Evolutionary conservation across 30 jellyfish, hydroid and myxozoan species (phyloP).

Genomic region (Cassiopea andromeda): DNA sequence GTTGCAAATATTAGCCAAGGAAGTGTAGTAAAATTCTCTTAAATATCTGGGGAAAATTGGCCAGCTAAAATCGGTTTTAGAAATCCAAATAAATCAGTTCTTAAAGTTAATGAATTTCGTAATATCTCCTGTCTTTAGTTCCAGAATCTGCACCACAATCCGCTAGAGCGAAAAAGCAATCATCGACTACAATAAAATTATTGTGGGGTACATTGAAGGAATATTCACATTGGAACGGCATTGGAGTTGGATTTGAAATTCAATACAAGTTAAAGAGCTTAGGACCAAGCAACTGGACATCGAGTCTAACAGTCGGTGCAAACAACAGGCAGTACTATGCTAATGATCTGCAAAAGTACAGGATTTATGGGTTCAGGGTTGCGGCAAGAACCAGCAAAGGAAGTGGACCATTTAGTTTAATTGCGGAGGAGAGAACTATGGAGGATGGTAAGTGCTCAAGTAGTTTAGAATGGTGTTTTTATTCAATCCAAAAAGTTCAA

Average conservation of each 20-base stretch:
- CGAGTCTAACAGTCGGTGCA: background rate
- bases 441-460: slow-evolving; percentile 63
- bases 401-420: slow-evolving; percentile 49
- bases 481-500: too few relatives aligned
- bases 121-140: slow-evolving; percentile 1
- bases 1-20: too few relatives aligned
- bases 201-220: slow-evolving; percentile 34
- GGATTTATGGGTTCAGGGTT: slow-evolving; percentile 36
- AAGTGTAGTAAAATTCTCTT: too few relatives aligned
- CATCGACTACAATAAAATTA: slow-evolving; percentile 31
- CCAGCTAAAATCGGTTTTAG: background rate
- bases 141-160: slow-evolving; percentile 58
- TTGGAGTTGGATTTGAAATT: slow-evolving; percentile 32
- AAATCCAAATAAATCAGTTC: background rate
- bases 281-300: slow-evolving; percentile 29
- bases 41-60: too few relatives aligned
- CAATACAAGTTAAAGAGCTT: slow-evolving; percentile 24
- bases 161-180: background rate
- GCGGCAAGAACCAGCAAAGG: slow-evolving; percentile 69
- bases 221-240: slow-evolving; percentile 23
- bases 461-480: too few relatives aligned
- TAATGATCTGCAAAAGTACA: slow-evolving; percentile 25
- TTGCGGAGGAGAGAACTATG: slow-evolving; percentile 58
- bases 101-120: background rate
- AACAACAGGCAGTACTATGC: slow-evolving; percentile 13